Evolutionary conservation across 2,113 vertebrate genomes (phyloP), one percentile per base, ranked within the genome.

Genomic region (Polyodon spathula): DNA sequence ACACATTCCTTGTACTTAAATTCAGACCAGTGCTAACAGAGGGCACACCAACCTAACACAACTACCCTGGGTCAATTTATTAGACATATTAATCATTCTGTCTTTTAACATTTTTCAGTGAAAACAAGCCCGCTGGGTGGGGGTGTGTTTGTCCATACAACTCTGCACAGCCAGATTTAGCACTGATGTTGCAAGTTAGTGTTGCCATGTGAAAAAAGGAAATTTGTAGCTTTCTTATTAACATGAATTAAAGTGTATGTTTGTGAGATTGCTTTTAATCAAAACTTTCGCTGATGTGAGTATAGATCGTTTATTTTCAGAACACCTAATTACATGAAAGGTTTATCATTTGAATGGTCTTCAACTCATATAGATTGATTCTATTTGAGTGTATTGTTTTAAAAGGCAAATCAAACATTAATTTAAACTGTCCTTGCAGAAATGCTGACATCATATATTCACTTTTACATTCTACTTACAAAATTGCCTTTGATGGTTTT

Each of bases 311-410:
- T 77, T 80, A 74, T 80, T 79, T 69, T 63, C 62, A 53, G 60
- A 6, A 27, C 63, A 70, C 71, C 82, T 82, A 79, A 85, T 80
- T 78, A 75, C 75, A 68, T 60, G 60, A 63, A 16, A 46, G 78
- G 80, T 86, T 83, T 80, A 85, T 87, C 82, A 88, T 86, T 84
- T 86, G 85, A 81, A 86, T 86, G 79, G 81, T 27, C 80, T 82
- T 83, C 85, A 84, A 84, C 81, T 27, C 27, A 81, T 80, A 76
- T 80, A 84, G 82, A 82, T 72, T 69, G 74, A 80, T 53, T 27
- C 27, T 27, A 27, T 27, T 27, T 27, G 27, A 27, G 27, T 27
- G 27, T 27, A 27, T 27, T 27, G 27, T 27, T 27, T 27, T 27
- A 27, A 27, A 27, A 27, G 27, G 27, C 27, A 27, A 27, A 27